phyloP scores from a whole-genome alignment of 1,140 invertebrate species.

The Panagrolaimus sp. region DNA sequence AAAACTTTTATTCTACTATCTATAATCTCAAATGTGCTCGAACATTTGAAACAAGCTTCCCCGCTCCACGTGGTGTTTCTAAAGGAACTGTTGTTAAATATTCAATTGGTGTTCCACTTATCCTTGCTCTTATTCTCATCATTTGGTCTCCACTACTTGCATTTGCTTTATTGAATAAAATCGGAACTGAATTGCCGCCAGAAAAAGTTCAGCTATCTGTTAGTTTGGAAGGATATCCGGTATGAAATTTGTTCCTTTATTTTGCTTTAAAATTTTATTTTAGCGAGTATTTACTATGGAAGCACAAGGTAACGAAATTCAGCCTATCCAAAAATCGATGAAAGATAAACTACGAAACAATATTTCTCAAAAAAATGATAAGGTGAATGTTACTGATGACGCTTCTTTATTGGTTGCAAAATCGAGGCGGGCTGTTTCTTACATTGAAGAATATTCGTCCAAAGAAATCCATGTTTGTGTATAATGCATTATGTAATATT shows the following conservation, averaged over 20 bases:
- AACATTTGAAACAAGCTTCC: slow-evolving; percentile 41
- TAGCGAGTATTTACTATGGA: slow-evolving; percentile 54
- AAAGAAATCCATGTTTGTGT: not conserved
- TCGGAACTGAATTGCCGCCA: slow-evolving; percentile 65
- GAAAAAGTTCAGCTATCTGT: slow-evolving; percentile 31
- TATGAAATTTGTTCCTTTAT: slow-evolving; percentile 23
- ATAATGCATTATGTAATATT: slow-evolving; percentile 16
- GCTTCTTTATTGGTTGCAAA: slow-evolving; percentile 12
- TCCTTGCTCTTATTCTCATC: slow-evolving; percentile 74
- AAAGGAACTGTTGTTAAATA: slow-evolving; percentile 70
- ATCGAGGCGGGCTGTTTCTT: slow-evolving; percentile 39
- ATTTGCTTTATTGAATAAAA: slow-evolving; percentile 87
- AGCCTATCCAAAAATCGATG: not conserved
- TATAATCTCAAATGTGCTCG: slow-evolving; percentile 57
- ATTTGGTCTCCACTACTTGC: slow-evolving; percentile 95
- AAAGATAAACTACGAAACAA: not conserved
- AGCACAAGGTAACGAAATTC: slow-evolving; percentile 48
- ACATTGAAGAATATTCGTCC: slow-evolving; percentile 47
- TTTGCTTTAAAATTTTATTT: slow-evolving; percentile 14
- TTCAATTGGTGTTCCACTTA: slow-evolving; percentile 76
- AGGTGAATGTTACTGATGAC: slow-evolving; percentile 11
- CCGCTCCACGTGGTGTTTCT: slow-evolving; percentile 66
- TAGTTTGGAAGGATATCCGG: slow-evolving; percentile 52
- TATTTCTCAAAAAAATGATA: slow-evolving; percentile 13
- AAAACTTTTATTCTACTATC: slow-evolving; percentile 62